phyloP scores from a whole-genome alignment of 1,140 invertebrate species.

The Lepidostoma basale region DNA sequence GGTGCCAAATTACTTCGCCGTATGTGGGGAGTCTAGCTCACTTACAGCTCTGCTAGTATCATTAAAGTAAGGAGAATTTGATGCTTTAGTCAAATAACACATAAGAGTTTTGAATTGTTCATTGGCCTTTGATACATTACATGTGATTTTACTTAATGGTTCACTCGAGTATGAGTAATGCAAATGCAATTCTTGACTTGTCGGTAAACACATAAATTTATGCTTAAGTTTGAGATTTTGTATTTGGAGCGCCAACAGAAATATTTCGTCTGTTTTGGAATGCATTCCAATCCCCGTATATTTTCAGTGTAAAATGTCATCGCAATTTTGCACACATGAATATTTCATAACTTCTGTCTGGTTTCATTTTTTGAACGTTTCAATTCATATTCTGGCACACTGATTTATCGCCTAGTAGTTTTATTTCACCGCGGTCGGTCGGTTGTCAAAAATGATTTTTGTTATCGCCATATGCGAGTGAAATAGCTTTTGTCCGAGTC shows the following conservation, averaged over 20 bases:
- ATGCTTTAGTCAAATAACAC: no score
- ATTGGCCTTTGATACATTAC: no score
- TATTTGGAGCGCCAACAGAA: no score
- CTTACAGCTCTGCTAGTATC: not conserved
- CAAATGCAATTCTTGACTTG: no score
- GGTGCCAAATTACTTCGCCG: not conserved
- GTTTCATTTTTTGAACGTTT: conserved; percentile 36
- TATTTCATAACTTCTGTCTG: conserved; percentile 43
- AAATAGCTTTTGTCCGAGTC: not conserved
- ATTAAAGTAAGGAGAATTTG: no score
- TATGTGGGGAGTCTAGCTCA: not conserved
- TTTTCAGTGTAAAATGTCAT: not conserved
- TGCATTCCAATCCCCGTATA: not conserved
- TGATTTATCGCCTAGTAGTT: conserved; percentile 38
- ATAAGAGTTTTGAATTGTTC: no score
- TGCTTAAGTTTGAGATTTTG: no score
- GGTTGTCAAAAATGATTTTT: conserved; percentile 17
- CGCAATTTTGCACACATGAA: conserved; percentile 29
- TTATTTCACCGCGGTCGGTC: conserved; percentile 25
- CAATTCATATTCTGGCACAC: conserved; percentile 26
- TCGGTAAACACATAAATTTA: no score
- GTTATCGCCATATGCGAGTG: not conserved
- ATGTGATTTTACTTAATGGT: no score
- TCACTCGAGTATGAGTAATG: no score
- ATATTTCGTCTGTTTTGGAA: no score